phyloP scores from a whole-genome alignment of 2,113 vertebrate species.

The Tragelaphus buxtoni region DNA sequence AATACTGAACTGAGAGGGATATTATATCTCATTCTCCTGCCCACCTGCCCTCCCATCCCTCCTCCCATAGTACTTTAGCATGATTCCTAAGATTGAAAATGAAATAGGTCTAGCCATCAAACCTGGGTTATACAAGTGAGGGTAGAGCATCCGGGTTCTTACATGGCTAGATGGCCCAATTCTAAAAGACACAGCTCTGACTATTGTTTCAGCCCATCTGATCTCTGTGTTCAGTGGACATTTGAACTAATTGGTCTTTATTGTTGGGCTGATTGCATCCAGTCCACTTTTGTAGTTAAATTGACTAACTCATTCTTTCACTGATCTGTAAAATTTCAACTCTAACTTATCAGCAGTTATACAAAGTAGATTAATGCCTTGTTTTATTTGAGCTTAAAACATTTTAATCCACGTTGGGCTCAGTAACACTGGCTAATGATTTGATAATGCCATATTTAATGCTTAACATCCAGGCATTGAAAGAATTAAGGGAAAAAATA shows the following conservation, averaged over 20 bases:
- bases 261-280: background rate
- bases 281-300: background rate
- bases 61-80: background rate
- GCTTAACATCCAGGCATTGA: background rate
- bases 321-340: background rate
- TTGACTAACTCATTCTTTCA: background rate
- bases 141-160: background rate
- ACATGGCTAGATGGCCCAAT: background rate
- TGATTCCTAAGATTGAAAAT: background rate
- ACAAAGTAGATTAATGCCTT: background rate
- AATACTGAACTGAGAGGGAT: background rate
- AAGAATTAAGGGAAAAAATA: background rate
- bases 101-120: background rate
- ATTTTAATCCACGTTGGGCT: background rate
- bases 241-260: background rate
- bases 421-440: background rate
- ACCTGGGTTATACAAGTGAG: background rate
- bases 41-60: background rate
- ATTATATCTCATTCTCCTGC: background rate
- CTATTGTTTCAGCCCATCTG: background rate
- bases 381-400: conserved; percentile 19
- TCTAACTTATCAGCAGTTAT: background rate
- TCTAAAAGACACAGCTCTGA: background rate
- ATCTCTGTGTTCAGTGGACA: background rate
- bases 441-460: background rate